Evolutionary conservation across 2,888 invertebrate genomes (phyloP).

Genomic region (Neoaliturus tenellus): DNA sequence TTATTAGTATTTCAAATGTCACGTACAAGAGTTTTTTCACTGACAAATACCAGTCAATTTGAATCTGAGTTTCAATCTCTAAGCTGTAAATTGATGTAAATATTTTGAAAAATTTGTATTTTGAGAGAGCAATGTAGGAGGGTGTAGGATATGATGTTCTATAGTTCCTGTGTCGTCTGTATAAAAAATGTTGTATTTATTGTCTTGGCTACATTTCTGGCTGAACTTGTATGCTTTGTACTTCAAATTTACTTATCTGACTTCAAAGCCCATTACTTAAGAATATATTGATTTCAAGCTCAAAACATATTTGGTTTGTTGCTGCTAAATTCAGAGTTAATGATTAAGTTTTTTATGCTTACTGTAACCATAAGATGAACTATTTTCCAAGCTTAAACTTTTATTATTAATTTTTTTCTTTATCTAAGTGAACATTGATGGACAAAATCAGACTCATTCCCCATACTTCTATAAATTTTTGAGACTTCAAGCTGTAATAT

Average conservation of each 20-base stretch:
- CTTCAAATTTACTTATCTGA: background rate
- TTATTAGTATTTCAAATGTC: too few species aligned
- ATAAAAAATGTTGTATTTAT: constrained; percentile 45
- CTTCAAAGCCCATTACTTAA: background rate
- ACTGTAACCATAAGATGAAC: too few species aligned
- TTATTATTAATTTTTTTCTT: too few species aligned
- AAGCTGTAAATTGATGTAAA: constrained; percentile 48
- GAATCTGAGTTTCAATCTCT: background rate
- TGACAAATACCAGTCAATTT: constrained; percentile 8
- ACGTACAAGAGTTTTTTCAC: background rate
- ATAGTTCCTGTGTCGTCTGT: constrained; percentile 48
- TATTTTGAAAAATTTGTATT: constrained; percentile 28
- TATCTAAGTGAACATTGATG: too few species aligned
- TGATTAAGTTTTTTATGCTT: too few species aligned
- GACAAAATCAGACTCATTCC: too few species aligned
- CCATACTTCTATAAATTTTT: too few species aligned
- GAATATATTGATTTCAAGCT: too few species aligned
- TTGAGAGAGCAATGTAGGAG: constrained; percentile 14
- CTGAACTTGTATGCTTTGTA: background rate
- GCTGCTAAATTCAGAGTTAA: too few species aligned
- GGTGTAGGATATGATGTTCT: constrained; percentile 9
- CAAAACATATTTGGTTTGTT: too few species aligned
- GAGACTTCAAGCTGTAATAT: too few species aligned
- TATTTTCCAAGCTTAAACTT: too few species aligned
- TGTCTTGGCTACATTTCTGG: constrained; percentile 24